Evolutionary conservation across 2,113 vertebrate species (phyloP).

Genomic region (Cheirogaleus medius): DNA sequence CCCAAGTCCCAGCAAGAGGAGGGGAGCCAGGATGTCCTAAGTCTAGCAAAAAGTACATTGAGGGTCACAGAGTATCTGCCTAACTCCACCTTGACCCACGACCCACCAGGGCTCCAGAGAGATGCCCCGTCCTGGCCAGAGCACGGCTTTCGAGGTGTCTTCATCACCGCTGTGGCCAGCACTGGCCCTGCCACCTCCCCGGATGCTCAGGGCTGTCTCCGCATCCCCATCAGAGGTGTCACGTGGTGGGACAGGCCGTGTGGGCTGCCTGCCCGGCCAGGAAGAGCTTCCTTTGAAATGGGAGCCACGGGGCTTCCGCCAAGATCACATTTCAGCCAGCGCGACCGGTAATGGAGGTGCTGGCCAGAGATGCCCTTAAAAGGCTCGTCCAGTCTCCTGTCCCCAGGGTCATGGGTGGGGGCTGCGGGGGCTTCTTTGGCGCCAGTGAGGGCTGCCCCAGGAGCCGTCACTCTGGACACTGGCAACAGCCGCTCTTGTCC

Average conservation of each 20-base stretch:
- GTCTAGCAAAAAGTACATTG: not conserved
- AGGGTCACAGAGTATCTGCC: not conserved
- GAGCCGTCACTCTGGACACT: not conserved
- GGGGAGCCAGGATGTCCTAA: not conserved
- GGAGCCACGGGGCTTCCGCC: not conserved
- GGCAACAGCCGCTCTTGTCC: not conserved
- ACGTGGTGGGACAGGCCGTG: not conserved
- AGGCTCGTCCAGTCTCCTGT: not conserved
- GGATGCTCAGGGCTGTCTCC: not conserved
- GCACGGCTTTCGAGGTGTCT: not conserved
- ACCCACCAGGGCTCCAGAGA: not conserved
- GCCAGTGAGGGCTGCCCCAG: not conserved
- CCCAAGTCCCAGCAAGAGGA: not conserved
- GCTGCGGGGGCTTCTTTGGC: not conserved
- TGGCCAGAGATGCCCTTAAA: slow-evolving; percentile 53
- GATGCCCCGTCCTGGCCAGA: not conserved
- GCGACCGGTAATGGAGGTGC: not conserved
- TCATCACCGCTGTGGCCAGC: accelerated
- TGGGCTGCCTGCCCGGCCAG: not conserved
- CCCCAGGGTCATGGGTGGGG: not conserved
- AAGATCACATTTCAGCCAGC: not conserved
- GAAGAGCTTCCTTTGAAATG: not conserved
- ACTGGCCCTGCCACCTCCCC: too few species aligned
- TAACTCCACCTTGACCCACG: not conserved
- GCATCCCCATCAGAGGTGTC: not conserved